A percentile compares a stretch with the other conserved stretches of the same genome.
These are phyloP conservation scores for Drosophila eohydei DNA, from an alignment of 2,888 invertebrate genomes.

Conservation along the genomic window DNA sequence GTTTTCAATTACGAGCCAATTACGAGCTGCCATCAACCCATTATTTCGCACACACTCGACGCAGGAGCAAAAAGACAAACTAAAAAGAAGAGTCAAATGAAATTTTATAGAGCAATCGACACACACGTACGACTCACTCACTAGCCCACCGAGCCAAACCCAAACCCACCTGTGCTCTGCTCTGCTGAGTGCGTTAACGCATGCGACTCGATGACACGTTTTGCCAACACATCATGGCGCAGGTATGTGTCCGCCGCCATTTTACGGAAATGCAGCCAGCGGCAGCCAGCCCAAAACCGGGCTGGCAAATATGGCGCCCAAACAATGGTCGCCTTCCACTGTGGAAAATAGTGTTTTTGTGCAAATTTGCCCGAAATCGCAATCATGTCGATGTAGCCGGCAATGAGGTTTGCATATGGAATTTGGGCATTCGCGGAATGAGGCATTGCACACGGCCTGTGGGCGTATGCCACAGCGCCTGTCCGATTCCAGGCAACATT, in stretches of 20 bases:
- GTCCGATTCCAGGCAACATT: constrained; percentile 53
- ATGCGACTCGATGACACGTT: constrained; percentile 68
- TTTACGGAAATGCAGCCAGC: constrained; percentile 66
- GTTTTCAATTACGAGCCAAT: constrained; percentile 79
- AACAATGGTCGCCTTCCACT: constrained; percentile 50
- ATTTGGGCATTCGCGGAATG: background rate
- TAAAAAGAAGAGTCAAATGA: constrained; percentile 39
- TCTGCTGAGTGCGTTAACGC: constrained; percentile 26
- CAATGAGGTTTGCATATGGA: background rate
- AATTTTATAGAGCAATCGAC: constrained; percentile 59
- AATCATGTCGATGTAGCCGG: constrained; percentile 34
- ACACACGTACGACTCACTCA: constrained; percentile 2
- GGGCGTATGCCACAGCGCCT: constrained; percentile 18
- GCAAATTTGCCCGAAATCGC: constrained; percentile 65
- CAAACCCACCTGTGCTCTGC: background rate
- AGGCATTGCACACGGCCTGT: background rate
- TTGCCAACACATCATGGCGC: constrained; percentile 75
- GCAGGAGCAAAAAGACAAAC: constrained; percentile 12
- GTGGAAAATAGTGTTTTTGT: constrained; percentile 56
- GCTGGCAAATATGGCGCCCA: constrained; percentile 68
- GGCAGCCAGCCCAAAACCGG: constrained; percentile 15
- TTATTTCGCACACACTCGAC: constrained; percentile 15
- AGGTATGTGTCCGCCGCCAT: constrained; percentile 67
- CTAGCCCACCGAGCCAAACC: background rate
- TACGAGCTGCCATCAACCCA: constrained; percentile 58